Conservation (phyloP, 2,113 vertebrate genomes). For the Dasyurus viverrinus region DNA sequence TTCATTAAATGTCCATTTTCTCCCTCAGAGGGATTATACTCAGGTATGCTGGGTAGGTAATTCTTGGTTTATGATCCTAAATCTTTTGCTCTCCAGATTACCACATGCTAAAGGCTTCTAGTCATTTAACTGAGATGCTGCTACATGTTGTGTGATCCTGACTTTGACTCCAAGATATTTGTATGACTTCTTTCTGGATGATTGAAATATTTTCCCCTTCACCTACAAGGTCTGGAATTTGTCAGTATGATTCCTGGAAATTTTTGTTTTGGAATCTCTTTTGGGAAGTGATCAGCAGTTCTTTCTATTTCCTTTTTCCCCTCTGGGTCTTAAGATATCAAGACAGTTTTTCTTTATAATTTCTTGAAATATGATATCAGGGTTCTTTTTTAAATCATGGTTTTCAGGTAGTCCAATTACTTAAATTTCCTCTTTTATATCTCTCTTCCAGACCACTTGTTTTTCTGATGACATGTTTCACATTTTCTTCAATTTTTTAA, state of each 20-base stretch:
- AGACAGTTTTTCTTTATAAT: background rate
- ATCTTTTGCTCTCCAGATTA: background rate
- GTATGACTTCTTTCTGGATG: background rate
- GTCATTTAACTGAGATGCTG: background rate
- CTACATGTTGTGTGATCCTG: background rate
- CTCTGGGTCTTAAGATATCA: background rate
- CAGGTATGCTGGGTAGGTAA: background rate
- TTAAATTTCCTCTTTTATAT: background rate
- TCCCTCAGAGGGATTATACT: too few relatives aligned
- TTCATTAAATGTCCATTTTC: background rate
- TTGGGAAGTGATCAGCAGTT: background rate
- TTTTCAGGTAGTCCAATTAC: background rate
- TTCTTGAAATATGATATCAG: background rate
- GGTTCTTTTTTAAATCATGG: background rate
- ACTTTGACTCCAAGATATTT: background rate
- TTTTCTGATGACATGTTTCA: background rate
- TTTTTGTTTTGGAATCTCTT: background rate
- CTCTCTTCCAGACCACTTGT: background rate
- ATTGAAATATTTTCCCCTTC: background rate
- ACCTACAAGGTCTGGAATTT: background rate
- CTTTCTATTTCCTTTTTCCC: too few relatives aligned
- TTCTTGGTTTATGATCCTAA: background rate
- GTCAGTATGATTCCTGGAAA: background rate
- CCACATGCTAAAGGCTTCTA: background rate
- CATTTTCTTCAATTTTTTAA: background rate